Percentiles rank a stretch among this genome's conserved stretches.
Evolutionary conservation across 2,113 vertebrate genomes (phyloP).

Genomic region (Ivindomyrus marchei): DNA sequence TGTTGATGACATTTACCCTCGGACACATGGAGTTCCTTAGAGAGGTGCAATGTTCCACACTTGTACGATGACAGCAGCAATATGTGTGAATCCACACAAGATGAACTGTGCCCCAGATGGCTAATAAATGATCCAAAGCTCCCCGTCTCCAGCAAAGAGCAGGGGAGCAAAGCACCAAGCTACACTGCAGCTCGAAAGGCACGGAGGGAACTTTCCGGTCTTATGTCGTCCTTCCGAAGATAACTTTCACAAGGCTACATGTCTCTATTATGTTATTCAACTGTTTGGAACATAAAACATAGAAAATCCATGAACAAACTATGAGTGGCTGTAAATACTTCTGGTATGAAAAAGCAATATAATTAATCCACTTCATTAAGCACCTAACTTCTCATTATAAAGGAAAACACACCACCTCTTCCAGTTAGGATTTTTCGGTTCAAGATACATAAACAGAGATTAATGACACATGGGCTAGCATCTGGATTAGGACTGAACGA

Average conservation of each 20-base stretch:
- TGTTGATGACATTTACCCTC: not conserved
- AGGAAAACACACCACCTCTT: not conserved
- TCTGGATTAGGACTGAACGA: not conserved
- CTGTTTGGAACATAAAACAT: not conserved
- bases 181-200: not conserved
- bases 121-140: not conserved
- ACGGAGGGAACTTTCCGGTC: not conserved
- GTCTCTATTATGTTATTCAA: not conserved
- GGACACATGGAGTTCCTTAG: not conserved
- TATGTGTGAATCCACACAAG: slow-evolving; percentile 8
- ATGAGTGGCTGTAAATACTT: not conserved
- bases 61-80: not conserved
- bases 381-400: not conserved
- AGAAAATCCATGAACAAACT: not conserved
- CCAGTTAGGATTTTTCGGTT: not conserved
- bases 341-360: not conserved
- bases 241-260: not conserved
- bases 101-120: slow-evolving; percentile 20
- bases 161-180: not conserved
- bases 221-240: not conserved
- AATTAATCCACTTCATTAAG: not conserved
- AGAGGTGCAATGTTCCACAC: slow-evolving; percentile 10
- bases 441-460: not conserved
- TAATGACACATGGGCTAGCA: not conserved
- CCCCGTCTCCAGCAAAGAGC: not conserved